Evolutionary conservation across 2,888 invertebrate species (phyloP).

Genomic region (Clanis bilineata): DNA sequence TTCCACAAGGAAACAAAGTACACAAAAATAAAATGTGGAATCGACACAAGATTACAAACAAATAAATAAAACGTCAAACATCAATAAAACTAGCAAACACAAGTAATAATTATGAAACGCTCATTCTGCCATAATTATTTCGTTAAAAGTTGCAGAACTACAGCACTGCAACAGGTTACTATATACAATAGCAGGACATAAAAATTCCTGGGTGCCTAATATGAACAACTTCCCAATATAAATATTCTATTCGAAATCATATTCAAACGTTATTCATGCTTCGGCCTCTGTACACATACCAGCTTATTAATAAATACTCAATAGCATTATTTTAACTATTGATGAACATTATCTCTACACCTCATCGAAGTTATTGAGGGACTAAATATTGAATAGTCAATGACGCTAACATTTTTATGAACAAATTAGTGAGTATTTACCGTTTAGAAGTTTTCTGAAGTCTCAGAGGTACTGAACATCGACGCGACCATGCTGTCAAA

Average conservation of each 20-base stretch:
- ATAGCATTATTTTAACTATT: no score
- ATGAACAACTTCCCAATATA: no score
- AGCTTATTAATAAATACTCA: no score
- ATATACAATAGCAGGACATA: not conserved
- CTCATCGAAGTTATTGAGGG: no score
- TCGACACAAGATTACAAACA: not conserved
- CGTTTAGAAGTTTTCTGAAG: slow-evolving; percentile 48
- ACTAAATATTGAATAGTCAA: no score
- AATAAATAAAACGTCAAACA: slow-evolving; percentile 2
- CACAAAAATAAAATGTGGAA: not conserved
- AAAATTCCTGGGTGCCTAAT: no score
- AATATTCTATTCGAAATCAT: no score
- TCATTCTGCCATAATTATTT: not conserved
- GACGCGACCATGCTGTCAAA: slow-evolving; percentile 90
- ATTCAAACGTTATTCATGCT: no score
- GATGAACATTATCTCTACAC: no score
- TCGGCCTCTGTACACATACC: no score
- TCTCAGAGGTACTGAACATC: slow-evolving; percentile 80
- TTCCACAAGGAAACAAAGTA: not conserved
- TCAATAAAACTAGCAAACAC: not conserved
- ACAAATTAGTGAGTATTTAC: not conserved
- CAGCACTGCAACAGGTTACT: not conserved
- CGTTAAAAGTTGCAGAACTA: not conserved
- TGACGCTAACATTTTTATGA: no score
- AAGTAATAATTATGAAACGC: not conserved